Evolutionary conservation across 1,140 invertebrate genomes (phyloP).

Genomic region (Halyomorpha halys): DNA sequence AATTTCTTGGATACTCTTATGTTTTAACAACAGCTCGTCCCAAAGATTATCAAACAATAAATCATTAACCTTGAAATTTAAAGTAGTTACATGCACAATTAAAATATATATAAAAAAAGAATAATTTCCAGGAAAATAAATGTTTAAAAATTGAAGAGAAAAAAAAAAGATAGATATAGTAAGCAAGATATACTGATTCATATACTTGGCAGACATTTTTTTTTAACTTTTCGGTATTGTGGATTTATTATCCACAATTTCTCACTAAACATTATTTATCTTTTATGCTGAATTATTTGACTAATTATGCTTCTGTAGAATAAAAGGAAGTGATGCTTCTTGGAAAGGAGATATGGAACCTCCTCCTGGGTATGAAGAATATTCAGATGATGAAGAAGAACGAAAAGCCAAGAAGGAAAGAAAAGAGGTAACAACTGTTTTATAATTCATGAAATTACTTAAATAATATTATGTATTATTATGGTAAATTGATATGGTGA

Average conservation of each 20-base stretch:
- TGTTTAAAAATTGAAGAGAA: not conserved
- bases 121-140: no score
- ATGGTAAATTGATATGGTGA: no score
- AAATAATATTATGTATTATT: no score
- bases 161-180: no score
- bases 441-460: no score
- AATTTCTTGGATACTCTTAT: no score
- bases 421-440: not conserved
- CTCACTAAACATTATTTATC: not conserved
- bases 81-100: no score
- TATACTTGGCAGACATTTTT: not conserved
- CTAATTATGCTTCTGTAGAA: conserved; percentile 39
- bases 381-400: conserved; percentile 84
- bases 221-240: not conserved
- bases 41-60: no score
- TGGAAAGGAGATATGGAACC: conserved; percentile 76
- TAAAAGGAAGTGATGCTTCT: conserved; percentile 70
- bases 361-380: conserved; percentile 57
- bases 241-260: no score
- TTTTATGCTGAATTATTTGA: not conserved
- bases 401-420: conserved; percentile 32
- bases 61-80: no score
- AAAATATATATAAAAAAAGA: no score
- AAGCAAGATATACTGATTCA: not conserved
- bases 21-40: no score